phyloP scores from a whole-genome alignment of 2,797 vertebrate genomes.

The Dicrostonyx torquatus region DNA sequence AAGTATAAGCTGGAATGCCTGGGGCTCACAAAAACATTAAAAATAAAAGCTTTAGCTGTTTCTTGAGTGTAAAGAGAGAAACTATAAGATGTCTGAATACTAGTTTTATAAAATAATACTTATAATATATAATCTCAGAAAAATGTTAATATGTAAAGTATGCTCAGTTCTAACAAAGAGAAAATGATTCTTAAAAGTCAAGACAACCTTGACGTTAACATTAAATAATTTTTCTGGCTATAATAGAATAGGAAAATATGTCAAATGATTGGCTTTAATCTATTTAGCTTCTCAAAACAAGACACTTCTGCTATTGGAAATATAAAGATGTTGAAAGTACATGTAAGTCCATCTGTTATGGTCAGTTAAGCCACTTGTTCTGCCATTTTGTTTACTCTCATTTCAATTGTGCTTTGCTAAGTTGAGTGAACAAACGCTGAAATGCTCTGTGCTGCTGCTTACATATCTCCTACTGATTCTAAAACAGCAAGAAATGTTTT shows the following conservation, averaged over 20 bases:
- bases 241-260: neutral
- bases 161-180: constrained; percentile 70
- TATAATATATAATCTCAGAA: constrained; percentile 53
- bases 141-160: constrained; percentile 69
- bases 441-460: neutral
- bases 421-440: neutral
- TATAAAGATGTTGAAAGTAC: neutral
- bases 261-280: constrained; percentile 22
- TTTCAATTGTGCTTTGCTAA: constrained; percentile 45
- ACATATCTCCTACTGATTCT: neutral
- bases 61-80: neutral
- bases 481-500: neutral
- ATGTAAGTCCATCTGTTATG: neutral
- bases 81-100: constrained; percentile 17
- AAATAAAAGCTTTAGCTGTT: constrained; percentile 7
- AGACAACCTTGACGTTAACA: constrained; percentile 57
- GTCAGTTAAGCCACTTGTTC: neutral
- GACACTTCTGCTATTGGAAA: neutral
- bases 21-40: constrained; percentile 35
- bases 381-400: constrained; percentile 32
- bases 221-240: constrained; percentile 61
- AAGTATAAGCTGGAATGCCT: constrained; percentile 30
- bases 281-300: constrained; percentile 47
- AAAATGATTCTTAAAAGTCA: constrained; percentile 75
- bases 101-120: constrained; percentile 62